Evolutionary conservation across 2,888 invertebrate genomes (phyloP), one percentile per base, ranked within the genome.

Genomic region (Drosophila paracracens): DNA sequence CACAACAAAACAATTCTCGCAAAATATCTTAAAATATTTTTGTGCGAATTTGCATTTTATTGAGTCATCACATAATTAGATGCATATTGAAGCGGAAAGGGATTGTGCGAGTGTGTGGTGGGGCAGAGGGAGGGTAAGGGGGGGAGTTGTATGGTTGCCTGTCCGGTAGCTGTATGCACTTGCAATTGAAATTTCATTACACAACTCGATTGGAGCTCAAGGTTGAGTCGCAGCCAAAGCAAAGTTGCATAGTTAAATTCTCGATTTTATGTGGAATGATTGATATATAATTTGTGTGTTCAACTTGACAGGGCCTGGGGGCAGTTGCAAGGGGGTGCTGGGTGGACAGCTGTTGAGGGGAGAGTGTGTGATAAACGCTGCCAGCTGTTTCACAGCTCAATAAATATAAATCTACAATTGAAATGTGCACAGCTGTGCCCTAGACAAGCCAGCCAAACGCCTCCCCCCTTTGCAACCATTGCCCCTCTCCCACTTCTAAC

Each of bases 391-490:
- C 72, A 70, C 67, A 61, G 59, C 65, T 65, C 58, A 73, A 69
- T 77, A 72, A 58, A 61, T 70, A 76, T 73, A 83, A 84, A 89
- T 89, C 81, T 81, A 56, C 73, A 73, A 60, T 74, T 71, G 36
- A 62, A 81, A 74, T 73, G 72, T 54, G 74, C 83, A 88, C 85
- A 90, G 85, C 85, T 85, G 85, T 74, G 90, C 90, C 90, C 89
- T 85, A 82, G 70, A 76, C 79, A 62, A 69, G 63, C 67, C 53
- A 59, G 25, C 25, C 46, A 46, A 46, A 16, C 7, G 16, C 4
- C 25, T 8, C 18, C 25, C 25, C 21, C 21, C 21, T 16, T 8
- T 25, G 25, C 10, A 43, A 7, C 10, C 16, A 36, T 4, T 18
- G 18, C 31, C 18, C 64, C 27, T 11, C 6, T 21, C 33, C 58